Evolutionary conservation across 2,888 invertebrate species (phyloP).

Genomic region (Gastrophysa polygoni): DNA sequence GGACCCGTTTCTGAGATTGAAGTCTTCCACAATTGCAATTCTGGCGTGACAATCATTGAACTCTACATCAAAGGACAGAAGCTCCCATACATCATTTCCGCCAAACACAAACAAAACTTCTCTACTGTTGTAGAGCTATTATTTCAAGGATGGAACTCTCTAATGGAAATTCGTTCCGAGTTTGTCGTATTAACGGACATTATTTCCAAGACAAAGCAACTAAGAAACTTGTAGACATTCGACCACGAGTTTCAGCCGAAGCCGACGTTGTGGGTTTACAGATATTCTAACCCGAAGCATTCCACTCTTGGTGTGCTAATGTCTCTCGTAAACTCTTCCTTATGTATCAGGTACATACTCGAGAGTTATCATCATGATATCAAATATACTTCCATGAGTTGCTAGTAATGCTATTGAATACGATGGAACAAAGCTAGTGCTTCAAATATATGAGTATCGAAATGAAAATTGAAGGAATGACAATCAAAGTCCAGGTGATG

Average conservation of each 20-base stretch:
- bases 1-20: neutral
- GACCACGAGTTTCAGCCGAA: constrained; percentile 25
- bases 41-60: neutral
- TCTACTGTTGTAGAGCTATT: constrained; percentile 2
- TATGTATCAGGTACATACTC: too few species aligned
- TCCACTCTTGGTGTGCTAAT: constrained; percentile 15
- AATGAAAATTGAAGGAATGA: too few species aligned
- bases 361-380: too few species aligned
- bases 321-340: constrained; percentile 16
- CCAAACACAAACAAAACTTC: constrained; percentile 6
- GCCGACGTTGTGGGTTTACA: constrained; percentile 5
- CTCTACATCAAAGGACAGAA: neutral
- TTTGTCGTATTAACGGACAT: constrained; percentile 17
- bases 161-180: constrained; percentile 15
- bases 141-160: constrained; percentile 9
- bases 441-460: too few species aligned
- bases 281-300: constrained; percentile 18
- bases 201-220: constrained; percentile 27
- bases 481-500: too few species aligned
- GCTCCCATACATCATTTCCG: neutral
- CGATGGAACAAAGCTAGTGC: too few species aligned
- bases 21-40: neutral
- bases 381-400: too few species aligned
- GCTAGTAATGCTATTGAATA: too few species aligned
- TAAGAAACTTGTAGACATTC: constrained; percentile 26